Conservation (phyloP, 2,888 invertebrate genomes). For the Melangyna quadrimaculata region DNA sequence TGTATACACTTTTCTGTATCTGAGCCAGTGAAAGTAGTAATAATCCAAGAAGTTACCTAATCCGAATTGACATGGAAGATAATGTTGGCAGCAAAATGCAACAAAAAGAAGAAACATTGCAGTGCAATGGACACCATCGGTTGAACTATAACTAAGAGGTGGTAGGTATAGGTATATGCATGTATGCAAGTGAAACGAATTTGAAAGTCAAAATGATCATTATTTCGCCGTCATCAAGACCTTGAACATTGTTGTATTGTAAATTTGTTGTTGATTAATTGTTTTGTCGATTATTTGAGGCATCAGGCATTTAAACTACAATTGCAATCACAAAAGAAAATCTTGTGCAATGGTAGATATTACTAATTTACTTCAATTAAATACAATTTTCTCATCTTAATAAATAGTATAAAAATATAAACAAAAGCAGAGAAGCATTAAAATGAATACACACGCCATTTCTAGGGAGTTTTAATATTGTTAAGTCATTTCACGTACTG, state of each 20-base stretch:
- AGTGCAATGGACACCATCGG: slow-evolving; percentile 26
- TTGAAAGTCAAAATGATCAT: slow-evolving; percentile 36
- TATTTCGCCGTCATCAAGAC: background rate
- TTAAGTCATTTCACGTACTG: too few species aligned
- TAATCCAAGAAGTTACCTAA: slow-evolving; percentile 67
- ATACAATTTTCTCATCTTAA: background rate
- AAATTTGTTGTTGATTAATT: background rate
- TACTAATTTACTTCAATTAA: background rate
- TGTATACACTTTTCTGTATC: slow-evolving; percentile 22
- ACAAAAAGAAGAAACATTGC: slow-evolving; percentile 4
- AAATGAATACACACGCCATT: too few species aligned
- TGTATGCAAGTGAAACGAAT: slow-evolving; percentile 12
- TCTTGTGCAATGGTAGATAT: background rate
- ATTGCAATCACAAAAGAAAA: background rate
- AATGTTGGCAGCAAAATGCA: slow-evolving; percentile 43
- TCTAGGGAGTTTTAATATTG: too few species aligned
- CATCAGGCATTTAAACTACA: background rate
- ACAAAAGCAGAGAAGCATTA: too few species aligned
- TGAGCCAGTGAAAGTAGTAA: slow-evolving; percentile 58
- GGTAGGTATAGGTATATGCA: background rate
- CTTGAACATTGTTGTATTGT: background rate
- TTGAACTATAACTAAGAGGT: slow-evolving; percentile 1
- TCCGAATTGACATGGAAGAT: slow-evolving; percentile 60
- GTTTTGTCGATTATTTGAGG: background rate
- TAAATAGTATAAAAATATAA: too few species aligned